Evolutionary conservation across 2,888 invertebrate genomes (phyloP), one percentile per base, ranked within the genome.

Genomic region (Eugnorisma glareosa): DNA sequence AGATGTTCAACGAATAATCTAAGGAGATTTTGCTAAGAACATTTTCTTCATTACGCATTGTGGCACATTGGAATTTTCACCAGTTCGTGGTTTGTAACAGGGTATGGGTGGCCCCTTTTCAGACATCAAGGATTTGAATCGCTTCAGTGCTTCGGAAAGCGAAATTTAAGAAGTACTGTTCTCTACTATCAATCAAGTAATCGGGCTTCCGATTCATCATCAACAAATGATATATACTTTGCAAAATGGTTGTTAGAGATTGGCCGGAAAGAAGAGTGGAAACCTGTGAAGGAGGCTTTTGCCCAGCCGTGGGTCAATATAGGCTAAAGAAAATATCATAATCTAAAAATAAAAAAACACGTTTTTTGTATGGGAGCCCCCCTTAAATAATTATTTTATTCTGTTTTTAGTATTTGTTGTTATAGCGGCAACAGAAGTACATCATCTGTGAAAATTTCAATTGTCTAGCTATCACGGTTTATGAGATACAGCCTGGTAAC

Each of bases 1-100:
- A 70, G 35, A 70, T 63, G 13, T 69, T 73, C 28, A 48, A 57
- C 7, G 10, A 64, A 57, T 66, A 48, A 45, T 69, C 5, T 69
- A 35, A 73, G 48, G 37, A 37, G 31, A 73, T 63, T 40, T 15
- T 1, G 11, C 11, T 24, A 5, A 21, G 8, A 51, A 69, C n/a
- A 66, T 31, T 18, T 0, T 0, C 6, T 13, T n/a, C 24, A 13
- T 37, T 31, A n/a, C 2, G 15, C 21, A 21, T 28, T 67, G 6
- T 45, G 4, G 10, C 7, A 37, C 51, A 59, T 37, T 28, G 6
- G 2, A 28, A n/a, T 28, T 31, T 75, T 40, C 24, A 57, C 18
- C 8, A 24, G 51, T 1, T 28, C 0, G 10, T 75, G 63, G 10
- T 13, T 31, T 3, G 37, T 61, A 61, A 45, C 24, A 40, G 37